phyloP scores from a whole-genome alignment of 1,140 invertebrate genomes.

The Oreohelix idahoensis region DNA sequence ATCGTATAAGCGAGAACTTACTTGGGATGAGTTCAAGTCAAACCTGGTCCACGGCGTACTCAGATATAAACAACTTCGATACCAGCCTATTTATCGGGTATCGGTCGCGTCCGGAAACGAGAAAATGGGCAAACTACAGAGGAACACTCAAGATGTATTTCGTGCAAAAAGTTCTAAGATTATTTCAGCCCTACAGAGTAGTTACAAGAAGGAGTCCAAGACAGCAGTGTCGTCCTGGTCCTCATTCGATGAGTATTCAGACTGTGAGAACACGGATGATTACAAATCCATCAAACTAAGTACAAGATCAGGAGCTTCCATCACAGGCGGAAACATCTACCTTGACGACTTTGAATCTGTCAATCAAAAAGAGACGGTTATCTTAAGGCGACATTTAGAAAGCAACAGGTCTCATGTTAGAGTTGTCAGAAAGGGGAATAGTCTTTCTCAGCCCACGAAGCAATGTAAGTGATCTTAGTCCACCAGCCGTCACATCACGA shows the following conservation, averaged over 20 bases:
- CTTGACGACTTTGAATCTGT: not conserved
- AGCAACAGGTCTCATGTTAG: too few species aligned
- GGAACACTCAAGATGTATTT: not conserved
- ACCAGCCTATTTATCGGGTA: not conserved
- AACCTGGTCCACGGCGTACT: conserved; percentile 38
- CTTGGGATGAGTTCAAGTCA: conserved; percentile 52
- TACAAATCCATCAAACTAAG: not conserved
- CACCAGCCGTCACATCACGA: too few species aligned
- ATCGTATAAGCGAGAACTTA: conserved; percentile 48
- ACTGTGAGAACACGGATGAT: not conserved
- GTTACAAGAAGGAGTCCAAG: not conserved
- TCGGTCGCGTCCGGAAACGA: not conserved
- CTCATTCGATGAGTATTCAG: not conserved
- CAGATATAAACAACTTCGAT: not conserved
- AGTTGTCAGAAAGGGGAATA: too few species aligned
- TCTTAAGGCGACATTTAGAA: not conserved
- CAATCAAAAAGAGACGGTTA: not conserved
- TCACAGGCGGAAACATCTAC: not conserved
- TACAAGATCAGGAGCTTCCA: not conserved
- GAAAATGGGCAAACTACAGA: not conserved
- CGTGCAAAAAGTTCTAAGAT: not conserved
- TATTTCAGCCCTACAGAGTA: not conserved
- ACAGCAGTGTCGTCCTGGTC: not conserved
- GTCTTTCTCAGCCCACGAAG: too few species aligned
- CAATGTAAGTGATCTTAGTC: too few species aligned